Evolutionary conservation across 2,113 vertebrate genomes (phyloP).

Genomic region (Crotalus helleri): DNA sequence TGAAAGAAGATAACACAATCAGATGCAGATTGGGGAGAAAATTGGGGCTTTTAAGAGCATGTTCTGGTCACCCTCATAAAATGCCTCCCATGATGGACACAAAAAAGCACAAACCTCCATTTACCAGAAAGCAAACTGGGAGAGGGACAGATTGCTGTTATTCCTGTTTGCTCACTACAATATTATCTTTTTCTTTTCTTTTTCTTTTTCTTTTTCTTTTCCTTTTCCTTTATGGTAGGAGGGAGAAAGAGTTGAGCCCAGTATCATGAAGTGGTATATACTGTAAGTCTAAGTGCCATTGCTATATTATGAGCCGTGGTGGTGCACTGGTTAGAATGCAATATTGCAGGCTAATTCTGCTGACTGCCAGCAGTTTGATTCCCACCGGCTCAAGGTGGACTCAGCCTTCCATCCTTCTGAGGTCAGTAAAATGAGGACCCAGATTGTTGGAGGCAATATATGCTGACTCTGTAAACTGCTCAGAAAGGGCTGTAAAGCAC

Average conservation of each 20-base stretch:
- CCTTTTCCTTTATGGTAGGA: background rate
- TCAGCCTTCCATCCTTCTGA: too few relatives aligned
- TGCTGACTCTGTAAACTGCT: too few relatives aligned
- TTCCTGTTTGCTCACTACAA: background rate
- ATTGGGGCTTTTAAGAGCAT: background rate
- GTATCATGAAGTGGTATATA: too few relatives aligned
- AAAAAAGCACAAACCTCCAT: background rate
- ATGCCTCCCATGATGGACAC: background rate
- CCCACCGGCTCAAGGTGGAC: too few relatives aligned
- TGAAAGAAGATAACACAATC: background rate
- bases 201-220: background rate
- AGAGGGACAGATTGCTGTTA: background rate
- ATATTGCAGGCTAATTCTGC: too few relatives aligned
- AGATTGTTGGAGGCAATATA: too few relatives aligned
- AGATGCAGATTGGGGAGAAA: background rate
- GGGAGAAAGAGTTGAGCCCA: background rate
- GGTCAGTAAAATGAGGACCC: too few relatives aligned
- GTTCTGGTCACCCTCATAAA: background rate
- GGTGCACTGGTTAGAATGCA: too few relatives aligned
- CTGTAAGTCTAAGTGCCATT: too few relatives aligned
- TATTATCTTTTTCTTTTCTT: background rate
- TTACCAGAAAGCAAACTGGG: background rate
- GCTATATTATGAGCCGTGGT: too few relatives aligned
- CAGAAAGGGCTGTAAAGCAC: background rate
- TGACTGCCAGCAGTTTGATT: too few relatives aligned